Base-by-base conservation (phyloP, 2,888 invertebrate genomes). In the Cerastis rubricosa region DNA sequence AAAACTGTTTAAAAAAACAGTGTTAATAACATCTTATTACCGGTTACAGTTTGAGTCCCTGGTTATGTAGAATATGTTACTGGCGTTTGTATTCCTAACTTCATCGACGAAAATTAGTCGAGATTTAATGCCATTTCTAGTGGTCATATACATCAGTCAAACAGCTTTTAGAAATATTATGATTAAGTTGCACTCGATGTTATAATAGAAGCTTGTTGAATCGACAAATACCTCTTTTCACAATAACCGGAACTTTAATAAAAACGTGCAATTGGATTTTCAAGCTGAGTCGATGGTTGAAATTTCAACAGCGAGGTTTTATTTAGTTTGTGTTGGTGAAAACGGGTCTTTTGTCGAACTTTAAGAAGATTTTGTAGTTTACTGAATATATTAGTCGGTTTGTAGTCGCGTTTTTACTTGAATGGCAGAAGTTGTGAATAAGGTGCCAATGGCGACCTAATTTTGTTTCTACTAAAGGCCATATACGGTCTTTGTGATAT, bases 291-390 rank as follows among this genome's bases (percentile, higher is more conserved):
- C 61, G 19, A 9, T 35, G 35, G 19, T 61, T 35, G 11, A 35
- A 61, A 61, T 61, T 61, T 25, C 25, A 43, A 17, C 64, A 4
- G 63, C 40, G 3, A 6, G 43, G 0, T 40, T 22, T 64, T 40
- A 14, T 40, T 14, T 7, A 43, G 14, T 14, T 43, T 17, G n/a
- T 43, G 40, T 57, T 17, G 11, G 40, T 64, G n/a, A 1, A 64
- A 25, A 4, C 0, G n/a, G n/a, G 43, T 43, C 43, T 43, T 25
- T 71, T 77, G 85, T 78, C 77, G 77, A 51, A 35, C 45, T n/a
- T 14, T 82, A 83, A 71, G 47, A 81, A 76, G 47, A 64, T 79
- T 86, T 85, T 79, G 76, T 85, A 85, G 81, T 81, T 71, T n/a
- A 85, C 12, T 80, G 74, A 83, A 68, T 72, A 71, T 40, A 54